Conservation (phyloP, 2,113 vertebrate genomes). For the Sciurus niger region DNA sequence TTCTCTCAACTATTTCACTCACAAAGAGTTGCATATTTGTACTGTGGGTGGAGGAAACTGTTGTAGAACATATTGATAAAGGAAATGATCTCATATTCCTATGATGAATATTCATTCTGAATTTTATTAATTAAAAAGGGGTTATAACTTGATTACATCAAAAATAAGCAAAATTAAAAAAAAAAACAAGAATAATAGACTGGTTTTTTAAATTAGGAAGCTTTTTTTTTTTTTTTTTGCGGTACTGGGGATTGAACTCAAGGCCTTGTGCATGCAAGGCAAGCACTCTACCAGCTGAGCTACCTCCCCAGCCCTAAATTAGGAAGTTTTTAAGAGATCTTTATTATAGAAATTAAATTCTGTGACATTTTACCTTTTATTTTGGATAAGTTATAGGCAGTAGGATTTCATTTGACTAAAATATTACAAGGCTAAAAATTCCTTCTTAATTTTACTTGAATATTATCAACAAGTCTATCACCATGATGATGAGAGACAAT, state of each 20-base stretch:
- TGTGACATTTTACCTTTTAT: background rate
- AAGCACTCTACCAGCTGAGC: too few relatives aligned
- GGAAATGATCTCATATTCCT: background rate
- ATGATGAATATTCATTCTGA: background rate
- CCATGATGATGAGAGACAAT: slow-evolving; percentile 28
- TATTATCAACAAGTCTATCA: background rate
- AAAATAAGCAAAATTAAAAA: background rate
- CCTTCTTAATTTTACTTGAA: background rate
- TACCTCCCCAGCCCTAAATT: background rate
- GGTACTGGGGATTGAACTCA: too few relatives aligned
- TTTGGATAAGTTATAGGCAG: background rate
- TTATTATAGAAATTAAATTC: background rate
- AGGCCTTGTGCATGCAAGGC: too few relatives aligned
- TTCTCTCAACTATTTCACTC: background rate
- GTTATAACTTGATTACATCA: background rate
- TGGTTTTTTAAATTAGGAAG: background rate
- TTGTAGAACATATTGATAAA: background rate
- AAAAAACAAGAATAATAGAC: background rate
- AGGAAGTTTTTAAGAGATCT: background rate
- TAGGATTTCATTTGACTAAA: background rate
- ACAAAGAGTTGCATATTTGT: background rate
- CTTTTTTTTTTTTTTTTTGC: background rate
- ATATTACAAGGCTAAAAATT: background rate
- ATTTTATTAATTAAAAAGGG: background rate
- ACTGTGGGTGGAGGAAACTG: rapidly evolving